Percentiles rank a stretch among this genome's conserved stretches.
Evolutionary conservation across 1,140 invertebrate species (phyloP).

Genomic region (Lordiphosa stackelbergi): DNA sequence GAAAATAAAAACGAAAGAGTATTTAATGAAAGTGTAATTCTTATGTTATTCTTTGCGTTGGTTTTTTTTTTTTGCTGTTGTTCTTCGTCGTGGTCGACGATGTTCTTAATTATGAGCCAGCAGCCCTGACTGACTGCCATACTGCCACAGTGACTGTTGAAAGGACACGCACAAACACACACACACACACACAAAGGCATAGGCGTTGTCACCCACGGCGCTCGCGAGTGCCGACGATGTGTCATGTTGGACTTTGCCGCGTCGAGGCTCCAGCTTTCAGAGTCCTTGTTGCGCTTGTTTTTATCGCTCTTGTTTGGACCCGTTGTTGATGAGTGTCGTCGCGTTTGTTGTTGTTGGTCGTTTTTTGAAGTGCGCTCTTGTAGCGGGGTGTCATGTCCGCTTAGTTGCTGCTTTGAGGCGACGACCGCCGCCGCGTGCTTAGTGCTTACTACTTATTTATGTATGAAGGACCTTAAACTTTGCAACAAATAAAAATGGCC

Average conservation of each 20-base stretch:
- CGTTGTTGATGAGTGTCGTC: slow-evolving; percentile 68
- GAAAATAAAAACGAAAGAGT: no score
- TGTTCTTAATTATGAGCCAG: slow-evolving; percentile 72
- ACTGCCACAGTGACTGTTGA: slow-evolving; percentile 60
- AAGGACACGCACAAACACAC: slow-evolving; percentile 46
- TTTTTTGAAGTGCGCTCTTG: slow-evolving; percentile 59
- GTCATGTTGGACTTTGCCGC: slow-evolving; percentile 47
- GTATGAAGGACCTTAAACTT: slow-evolving; percentile 75
- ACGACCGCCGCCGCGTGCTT: slow-evolving; percentile 36
- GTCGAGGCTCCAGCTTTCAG: slow-evolving; percentile 50
- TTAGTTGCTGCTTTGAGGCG: slow-evolving; percentile 66
- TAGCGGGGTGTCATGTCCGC: slow-evolving; percentile 70
- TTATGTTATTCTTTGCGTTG: slow-evolving; percentile 7
- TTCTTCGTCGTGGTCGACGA: slow-evolving; percentile 48
- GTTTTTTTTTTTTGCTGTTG: slow-evolving; percentile 19
- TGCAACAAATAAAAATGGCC: slow-evolving; percentile 67
- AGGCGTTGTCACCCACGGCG: slow-evolving; percentile 46
- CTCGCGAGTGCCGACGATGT: slow-evolving; percentile 61
- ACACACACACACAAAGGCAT: slow-evolving; percentile 22
- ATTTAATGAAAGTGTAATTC: background rate
- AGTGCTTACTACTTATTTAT: slow-evolving; percentile 71
- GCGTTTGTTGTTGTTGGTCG: slow-evolving; percentile 38
- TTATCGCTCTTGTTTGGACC: slow-evolving; percentile 66
- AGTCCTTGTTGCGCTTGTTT: slow-evolving; percentile 74
- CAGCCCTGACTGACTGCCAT: slow-evolving; percentile 67